phyloP scores from a whole-genome alignment of 2,797 vertebrate species.

The Bufotes viridis region DNA sequence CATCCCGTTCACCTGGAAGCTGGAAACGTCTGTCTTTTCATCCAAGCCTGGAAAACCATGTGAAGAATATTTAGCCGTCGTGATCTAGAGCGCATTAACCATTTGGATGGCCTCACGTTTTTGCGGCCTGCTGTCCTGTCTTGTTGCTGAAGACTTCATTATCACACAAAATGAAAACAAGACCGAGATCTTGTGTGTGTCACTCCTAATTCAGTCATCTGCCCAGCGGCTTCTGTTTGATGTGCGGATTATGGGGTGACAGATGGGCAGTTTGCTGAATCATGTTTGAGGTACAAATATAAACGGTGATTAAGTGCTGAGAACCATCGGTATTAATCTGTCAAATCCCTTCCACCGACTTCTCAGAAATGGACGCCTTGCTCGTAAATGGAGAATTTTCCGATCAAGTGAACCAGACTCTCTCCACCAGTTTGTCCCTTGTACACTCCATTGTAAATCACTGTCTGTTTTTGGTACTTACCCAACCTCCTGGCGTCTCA shows the following conservation, averaged over 20 bases:
- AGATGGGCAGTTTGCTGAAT: slow-evolving; percentile 51
- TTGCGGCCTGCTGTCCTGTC: background rate
- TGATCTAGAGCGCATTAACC: background rate
- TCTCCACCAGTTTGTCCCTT: background rate
- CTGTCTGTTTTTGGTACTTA: slow-evolving; percentile 13
- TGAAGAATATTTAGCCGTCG: background rate
- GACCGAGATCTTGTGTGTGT: background rate
- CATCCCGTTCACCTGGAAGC: background rate
- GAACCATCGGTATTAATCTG: slow-evolving; percentile 23
- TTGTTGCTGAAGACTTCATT: background rate
- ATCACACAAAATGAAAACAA: background rate
- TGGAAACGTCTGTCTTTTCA: background rate
- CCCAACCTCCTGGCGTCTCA: background rate
- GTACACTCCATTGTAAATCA: background rate
- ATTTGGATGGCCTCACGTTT: background rate
- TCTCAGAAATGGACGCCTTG: slow-evolving; percentile 1
- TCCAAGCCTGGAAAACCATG: background rate
- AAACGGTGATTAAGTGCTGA: slow-evolving; percentile 45
- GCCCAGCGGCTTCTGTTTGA: slow-evolving; percentile 38
- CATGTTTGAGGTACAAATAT: slow-evolving; percentile 54
- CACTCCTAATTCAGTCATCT: slow-evolving; percentile 12
- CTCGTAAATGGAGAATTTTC: slow-evolving; percentile 5
- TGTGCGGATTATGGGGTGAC: slow-evolving; percentile 44
- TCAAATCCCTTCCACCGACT: background rate
- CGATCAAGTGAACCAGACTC: background rate